phyloP scores from a whole-genome alignment of 2,113 vertebrate species.

The Indicator maculatus region DNA sequence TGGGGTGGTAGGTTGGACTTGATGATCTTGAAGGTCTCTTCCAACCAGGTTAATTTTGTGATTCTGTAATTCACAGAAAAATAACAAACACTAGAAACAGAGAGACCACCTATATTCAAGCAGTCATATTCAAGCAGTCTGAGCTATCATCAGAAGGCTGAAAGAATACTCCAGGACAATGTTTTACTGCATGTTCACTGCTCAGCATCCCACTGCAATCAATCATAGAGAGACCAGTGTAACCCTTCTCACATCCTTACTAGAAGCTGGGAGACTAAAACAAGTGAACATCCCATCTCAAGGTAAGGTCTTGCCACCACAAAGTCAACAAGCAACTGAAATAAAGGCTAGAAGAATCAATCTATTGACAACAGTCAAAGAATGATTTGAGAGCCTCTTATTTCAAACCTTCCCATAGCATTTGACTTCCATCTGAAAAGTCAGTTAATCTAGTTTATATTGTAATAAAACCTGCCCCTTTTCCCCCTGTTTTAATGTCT shows the following conservation, averaged over 20 bases:
- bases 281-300: accelerated
- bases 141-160: background rate
- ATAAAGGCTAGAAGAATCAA: background rate
- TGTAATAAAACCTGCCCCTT: background rate
- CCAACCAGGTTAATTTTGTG: too few relatives aligned
- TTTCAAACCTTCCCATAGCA: background rate
- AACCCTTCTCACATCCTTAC: background rate
- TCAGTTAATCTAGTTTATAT: background rate
- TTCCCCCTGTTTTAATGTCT: background rate
- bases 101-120: background rate
- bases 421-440: background rate
- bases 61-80: background rate
- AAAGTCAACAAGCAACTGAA: background rate
- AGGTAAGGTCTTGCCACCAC: background rate
- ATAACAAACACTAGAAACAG: background rate
- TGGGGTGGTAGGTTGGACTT: too few relatives aligned
- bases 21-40: too few relatives aligned
- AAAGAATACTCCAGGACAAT: background rate
- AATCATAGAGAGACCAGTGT: accelerated
- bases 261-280: background rate
- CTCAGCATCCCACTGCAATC: background rate
- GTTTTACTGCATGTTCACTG: background rate
- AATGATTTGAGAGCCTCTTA: background rate
- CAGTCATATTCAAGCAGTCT: background rate
- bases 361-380: background rate